Percentiles rank a stretch among this genome's conserved stretches.
These are phyloP conservation scores for Hydrotaea cyrtoneurina DNA, from an alignment of 2,888 invertebrate species.

Conservation along the genomic window DNA sequence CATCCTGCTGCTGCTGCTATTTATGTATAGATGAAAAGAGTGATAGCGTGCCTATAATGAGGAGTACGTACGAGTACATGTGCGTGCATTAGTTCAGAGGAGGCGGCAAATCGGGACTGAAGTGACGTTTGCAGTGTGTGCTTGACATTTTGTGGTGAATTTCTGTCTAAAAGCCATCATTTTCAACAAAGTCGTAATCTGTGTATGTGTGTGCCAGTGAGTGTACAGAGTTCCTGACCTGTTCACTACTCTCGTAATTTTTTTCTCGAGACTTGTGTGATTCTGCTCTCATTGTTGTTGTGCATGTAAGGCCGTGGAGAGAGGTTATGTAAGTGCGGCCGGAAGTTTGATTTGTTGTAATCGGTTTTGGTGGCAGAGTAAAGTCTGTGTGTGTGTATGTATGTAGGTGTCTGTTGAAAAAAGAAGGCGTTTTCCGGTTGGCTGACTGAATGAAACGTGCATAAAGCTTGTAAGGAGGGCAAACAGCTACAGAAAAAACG, in stretches of 20 bases:
- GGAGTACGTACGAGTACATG: neutral
- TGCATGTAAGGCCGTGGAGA: neutral
- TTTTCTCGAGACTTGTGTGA: too few relatives aligned
- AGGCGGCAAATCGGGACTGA: constrained; percentile 30
- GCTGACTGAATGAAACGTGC: constrained; percentile 70
- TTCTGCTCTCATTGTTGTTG: neutral
- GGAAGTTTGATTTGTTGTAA: constrained; percentile 68
- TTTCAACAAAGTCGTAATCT: constrained; percentile 37
- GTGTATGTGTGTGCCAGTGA: constrained; percentile 14
- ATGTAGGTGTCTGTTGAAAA: constrained; percentile 73
- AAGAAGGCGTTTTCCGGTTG: constrained; percentile 80
- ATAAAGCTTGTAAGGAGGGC: constrained; percentile 6
- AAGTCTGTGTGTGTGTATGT: constrained; percentile 73
- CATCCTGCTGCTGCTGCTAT: too few relatives aligned
- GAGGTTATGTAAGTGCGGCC: constrained; percentile 51
- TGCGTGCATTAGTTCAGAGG: neutral
- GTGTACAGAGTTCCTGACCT: neutral
- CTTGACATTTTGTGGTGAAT: constrained; percentile 81
- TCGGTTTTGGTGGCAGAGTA: constrained; percentile 45
- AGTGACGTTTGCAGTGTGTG: constrained; percentile 69
- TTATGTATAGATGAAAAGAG: neutral
- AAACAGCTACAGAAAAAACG: too few relatives aligned
- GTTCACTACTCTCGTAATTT: too few relatives aligned
- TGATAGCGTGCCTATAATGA: neutral
- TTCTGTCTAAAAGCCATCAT: constrained; percentile 79